These are phyloP conservation scores for Scaptomyza graminum DNA, from an alignment of 1,140 invertebrate species.

Conservation along the genomic window DNA sequence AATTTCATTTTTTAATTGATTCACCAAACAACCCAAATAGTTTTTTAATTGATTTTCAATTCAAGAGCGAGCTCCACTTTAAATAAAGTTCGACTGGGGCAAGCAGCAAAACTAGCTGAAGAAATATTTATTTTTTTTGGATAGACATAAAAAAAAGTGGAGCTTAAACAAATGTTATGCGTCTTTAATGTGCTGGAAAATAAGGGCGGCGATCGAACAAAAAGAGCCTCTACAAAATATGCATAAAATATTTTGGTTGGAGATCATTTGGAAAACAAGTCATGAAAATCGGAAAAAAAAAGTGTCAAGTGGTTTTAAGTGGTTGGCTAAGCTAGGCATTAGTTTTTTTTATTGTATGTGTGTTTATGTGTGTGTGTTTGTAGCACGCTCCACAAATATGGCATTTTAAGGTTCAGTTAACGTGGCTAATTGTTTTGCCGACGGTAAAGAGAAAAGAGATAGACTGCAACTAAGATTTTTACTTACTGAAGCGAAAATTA, in stretches of 20 bases:
- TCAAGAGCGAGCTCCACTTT: constrained; percentile 6
- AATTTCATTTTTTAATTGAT: constrained; percentile 77
- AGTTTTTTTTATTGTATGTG: background rate
- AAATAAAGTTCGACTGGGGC: no score
- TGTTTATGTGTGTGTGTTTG: constrained; percentile 11
- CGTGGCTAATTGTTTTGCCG: background rate
- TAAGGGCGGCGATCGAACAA: constrained; percentile 38
- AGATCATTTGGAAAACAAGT: constrained; percentile 57
- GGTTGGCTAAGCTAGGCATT: constrained; percentile 1
- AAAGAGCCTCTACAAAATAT: constrained; percentile 52
- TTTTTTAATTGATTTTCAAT: constrained; percentile 79
- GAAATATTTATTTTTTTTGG: constrained; percentile 48
- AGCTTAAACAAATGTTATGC: constrained; percentile 70
- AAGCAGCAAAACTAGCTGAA: constrained; percentile 8
- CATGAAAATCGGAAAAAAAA: constrained; percentile 69
- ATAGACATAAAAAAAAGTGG: constrained; percentile 61
- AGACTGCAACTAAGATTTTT: no score
- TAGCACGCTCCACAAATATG: constrained; percentile 23
- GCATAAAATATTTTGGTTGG: constrained; percentile 55
- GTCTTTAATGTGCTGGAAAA: constrained; percentile 67
- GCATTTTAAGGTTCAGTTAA: background rate
- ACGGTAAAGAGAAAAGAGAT: background rate
- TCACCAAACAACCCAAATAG: constrained; percentile 51
- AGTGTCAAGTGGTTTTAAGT: constrained; percentile 72
- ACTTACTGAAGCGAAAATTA: no score